phyloP scores from a whole-genome alignment of 2,113 vertebrate species.

The Syngnathoides biaculeatus region DNA sequence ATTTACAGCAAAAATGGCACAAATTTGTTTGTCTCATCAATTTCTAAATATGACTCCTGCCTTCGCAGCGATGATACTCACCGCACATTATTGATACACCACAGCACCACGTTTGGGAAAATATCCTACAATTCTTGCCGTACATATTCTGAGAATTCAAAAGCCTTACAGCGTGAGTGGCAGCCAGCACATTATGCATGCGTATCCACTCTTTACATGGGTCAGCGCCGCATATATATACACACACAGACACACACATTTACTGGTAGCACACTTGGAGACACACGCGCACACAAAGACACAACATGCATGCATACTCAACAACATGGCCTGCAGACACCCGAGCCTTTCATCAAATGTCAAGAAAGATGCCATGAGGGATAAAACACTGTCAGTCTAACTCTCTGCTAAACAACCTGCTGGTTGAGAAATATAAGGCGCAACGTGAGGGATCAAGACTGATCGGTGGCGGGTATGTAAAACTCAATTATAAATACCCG shows the following conservation, averaged over 20 bases:
- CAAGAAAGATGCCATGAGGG: constrained; percentile 40
- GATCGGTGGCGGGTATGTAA: constrained; percentile 33
- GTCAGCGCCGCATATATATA: constrained; percentile 36
- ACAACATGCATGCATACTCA: constrained; percentile 23
- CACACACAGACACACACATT: constrained; percentile 3
- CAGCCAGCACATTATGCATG: constrained; percentile 61
- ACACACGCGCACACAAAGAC: constrained; percentile 7
- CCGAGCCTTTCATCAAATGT: constrained; percentile 57
- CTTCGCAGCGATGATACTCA: too few species aligned
- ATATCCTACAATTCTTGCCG: not conserved
- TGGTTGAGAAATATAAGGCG: constrained; percentile 23
- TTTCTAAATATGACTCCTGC: too few species aligned
- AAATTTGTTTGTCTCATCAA: too few species aligned
- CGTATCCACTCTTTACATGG: constrained; percentile 59
- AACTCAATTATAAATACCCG: constrained; percentile 40
- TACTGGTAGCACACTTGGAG: not conserved
- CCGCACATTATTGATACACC: too few species aligned
- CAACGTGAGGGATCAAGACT: constrained; percentile 32
- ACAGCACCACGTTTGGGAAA: not conserved
- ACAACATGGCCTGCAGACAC: constrained; percentile 41
- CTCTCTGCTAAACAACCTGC: constrained; percentile 24
- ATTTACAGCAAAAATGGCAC: too few species aligned
- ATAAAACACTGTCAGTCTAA: constrained; percentile 18
- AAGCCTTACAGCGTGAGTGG: constrained; percentile 37
- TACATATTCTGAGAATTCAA: constrained; percentile 40